Conservation (phyloP, 2,888 invertebrate genomes). For the Cloeon dipterum region DNA sequence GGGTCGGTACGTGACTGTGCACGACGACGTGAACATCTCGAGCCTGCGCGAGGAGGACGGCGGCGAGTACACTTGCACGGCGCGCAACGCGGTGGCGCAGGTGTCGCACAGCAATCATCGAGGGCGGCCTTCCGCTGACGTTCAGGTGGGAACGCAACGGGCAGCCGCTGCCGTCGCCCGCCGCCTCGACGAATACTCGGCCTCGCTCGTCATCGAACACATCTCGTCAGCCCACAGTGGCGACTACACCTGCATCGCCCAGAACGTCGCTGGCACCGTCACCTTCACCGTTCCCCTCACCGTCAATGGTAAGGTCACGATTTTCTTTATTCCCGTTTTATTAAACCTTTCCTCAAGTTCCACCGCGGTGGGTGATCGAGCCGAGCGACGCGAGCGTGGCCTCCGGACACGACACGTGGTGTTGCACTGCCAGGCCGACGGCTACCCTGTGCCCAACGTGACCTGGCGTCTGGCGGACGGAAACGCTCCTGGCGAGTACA, state of each 20-base stretch:
- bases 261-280: constrained; percentile 62
- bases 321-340: no score
- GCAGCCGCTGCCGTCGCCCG: constrained; percentile 34
- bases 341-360: no score
- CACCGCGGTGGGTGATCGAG: constrained; percentile 73
- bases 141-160: constrained; percentile 84
- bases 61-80: constrained; percentile 69
- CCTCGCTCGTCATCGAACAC: constrained; percentile 64
- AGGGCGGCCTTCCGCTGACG: constrained; percentile 77
- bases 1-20: constrained; percentile 76
- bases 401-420: constrained; percentile 61
- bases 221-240: constrained; percentile 69
- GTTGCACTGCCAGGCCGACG: constrained; percentile 73
- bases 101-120: constrained; percentile 61
- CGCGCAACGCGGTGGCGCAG: constrained; percentile 59
- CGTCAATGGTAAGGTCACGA: constrained; percentile 59
- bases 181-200: constrained; percentile 54
- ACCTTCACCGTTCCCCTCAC: constrained; percentile 55
- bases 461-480: constrained; percentile 77
- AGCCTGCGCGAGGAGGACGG: constrained; percentile 74
- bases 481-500: constrained; percentile 50
- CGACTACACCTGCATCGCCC: constrained; percentile 81
- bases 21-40: constrained; percentile 79
- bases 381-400: constrained; percentile 63
- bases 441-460: constrained; percentile 70